Base-by-base conservation (phyloP, 2,888 invertebrate genomes). In the Drosophila greeni region DNA sequence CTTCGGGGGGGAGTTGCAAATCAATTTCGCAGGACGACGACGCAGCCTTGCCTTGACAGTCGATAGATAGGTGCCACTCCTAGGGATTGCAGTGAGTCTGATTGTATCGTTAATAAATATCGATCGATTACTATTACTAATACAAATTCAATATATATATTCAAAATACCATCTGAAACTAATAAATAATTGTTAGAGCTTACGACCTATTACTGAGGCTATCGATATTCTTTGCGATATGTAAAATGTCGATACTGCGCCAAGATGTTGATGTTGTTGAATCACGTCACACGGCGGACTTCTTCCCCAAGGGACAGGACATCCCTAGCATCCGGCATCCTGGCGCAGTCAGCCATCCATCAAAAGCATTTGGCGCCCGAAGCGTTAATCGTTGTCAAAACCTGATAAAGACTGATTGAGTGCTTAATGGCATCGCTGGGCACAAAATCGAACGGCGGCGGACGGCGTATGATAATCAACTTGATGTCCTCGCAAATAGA, bases 351-450 rank as follows among this genome's bases (percentile, higher is more conserved):
- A 74, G 69, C 83, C 83, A 81, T 81, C 81, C 83, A 81, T 81
- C 81, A 79, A 79, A 82, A 72, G 80, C 72, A 71, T 59, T 73
- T 73, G 81, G 76, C 77, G 83, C 81, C 81, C 68, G 49, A 57
- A 76, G 85, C 81, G 81, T 81, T 81, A 81, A 81, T 81, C 81
- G 81, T 85, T 81, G 85, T 81, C 81, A 85, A 85, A 81, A 81
- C 85, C 83, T 81, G 81, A 81, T 84, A 81, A 84, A 84, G 81
- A 84, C 81, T 81, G 81, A 81, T 81, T 81, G 81, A 84, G 85
- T 84, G 81, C 81, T 82, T 81, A 81, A 81, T 81, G 85, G 81
- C 85, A 80, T 76, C 73, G 69, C 55, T 62, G 62, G 60, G 61
- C 69, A 47, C 49, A 52, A 48, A 62, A 55, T 55, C 64, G 56